Evolutionary conservation across 2,797 vertebrate species (phyloP).

Genomic region (Pipistrellus kuhlii): DNA sequence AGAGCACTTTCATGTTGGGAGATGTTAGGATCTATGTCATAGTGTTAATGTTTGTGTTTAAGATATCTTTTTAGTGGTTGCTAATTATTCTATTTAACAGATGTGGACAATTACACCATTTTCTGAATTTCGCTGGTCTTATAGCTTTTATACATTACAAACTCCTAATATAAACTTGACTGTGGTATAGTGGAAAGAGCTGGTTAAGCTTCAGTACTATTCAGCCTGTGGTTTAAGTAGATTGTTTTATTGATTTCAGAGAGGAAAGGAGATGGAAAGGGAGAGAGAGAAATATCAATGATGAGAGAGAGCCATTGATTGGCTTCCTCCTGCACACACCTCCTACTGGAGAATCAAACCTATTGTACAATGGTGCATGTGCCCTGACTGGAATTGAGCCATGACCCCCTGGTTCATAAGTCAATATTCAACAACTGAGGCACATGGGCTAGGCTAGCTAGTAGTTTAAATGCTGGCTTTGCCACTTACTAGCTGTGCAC

Average conservation of each 20-base stretch:
- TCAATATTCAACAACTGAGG: too few relatives aligned
- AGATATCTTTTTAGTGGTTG: conserved; percentile 33
- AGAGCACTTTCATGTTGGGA: conserved; percentile 14
- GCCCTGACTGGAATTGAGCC: too few relatives aligned
- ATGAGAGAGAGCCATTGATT: too few relatives aligned
- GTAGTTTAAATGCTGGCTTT: conserved; percentile 7
- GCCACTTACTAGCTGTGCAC: neutral
- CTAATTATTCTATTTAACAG: conserved; percentile 76
- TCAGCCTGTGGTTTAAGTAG: conserved; percentile 6
- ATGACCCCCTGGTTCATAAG: too few relatives aligned
- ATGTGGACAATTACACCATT: conserved; percentile 64
- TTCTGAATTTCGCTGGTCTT: conserved; percentile 68
- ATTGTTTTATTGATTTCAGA: too few relatives aligned
- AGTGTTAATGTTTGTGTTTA: conserved; percentile 67
- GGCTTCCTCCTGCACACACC: too few relatives aligned
- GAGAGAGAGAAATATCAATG: too few relatives aligned
- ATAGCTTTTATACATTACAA: conserved; percentile 65
- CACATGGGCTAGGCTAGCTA: neutral
- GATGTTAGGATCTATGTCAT: conserved; percentile 57
- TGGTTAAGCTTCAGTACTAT: neutral
- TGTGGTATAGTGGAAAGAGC: neutral
- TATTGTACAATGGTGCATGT: too few relatives aligned
- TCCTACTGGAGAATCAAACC: too few relatives aligned
- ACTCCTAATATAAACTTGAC: conserved; percentile 67
- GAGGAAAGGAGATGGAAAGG: too few relatives aligned